These are phyloP conservation scores for Drosophila borealis DNA, from an alignment of 2,888 invertebrate species.

Conservation along the genomic window DNA sequence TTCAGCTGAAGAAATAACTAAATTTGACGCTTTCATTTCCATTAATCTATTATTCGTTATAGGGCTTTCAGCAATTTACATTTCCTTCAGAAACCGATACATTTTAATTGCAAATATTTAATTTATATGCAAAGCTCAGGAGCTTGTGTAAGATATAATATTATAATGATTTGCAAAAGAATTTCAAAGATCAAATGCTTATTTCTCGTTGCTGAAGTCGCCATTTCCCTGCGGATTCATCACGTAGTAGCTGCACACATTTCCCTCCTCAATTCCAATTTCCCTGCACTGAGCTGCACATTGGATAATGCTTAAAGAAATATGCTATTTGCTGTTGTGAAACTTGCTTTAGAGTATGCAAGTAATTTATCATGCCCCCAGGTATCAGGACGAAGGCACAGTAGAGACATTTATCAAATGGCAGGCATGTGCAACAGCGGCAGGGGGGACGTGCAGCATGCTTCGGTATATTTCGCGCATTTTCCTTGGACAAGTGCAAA, in stretches of 20 bases:
- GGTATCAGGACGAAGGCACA: constrained; percentile 36
- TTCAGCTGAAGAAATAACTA: no score
- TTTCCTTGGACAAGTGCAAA: constrained; percentile 31
- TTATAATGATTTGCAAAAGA: no score
- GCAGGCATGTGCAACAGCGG: constrained; percentile 5
- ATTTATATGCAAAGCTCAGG: no score
- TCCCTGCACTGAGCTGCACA: constrained; percentile 18
- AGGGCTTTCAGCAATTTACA: no score
- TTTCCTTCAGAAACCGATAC: no score
- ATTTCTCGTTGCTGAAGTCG: no score
- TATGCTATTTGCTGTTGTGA: constrained; percentile 38
- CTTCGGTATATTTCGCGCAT: background rate
- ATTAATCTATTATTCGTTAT: no score
- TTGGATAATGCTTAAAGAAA: constrained; percentile 15
- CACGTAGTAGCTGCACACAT: constrained; percentile 32
- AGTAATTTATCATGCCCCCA: constrained; percentile 68
- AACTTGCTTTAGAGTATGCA: constrained; percentile 41
- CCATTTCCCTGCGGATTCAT: background rate
- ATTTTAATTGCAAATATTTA: no score
- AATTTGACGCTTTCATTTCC: no score
- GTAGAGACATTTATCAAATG: constrained; percentile 67
- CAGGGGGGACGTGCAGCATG: no score
- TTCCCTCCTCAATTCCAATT: background rate
- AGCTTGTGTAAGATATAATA: no score
- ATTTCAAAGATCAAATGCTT: no score